Evolutionary conservation across 2,888 invertebrate species (phyloP), one percentile per base, ranked within the genome.

Genomic region (Tanaodytes sp.): DNA sequence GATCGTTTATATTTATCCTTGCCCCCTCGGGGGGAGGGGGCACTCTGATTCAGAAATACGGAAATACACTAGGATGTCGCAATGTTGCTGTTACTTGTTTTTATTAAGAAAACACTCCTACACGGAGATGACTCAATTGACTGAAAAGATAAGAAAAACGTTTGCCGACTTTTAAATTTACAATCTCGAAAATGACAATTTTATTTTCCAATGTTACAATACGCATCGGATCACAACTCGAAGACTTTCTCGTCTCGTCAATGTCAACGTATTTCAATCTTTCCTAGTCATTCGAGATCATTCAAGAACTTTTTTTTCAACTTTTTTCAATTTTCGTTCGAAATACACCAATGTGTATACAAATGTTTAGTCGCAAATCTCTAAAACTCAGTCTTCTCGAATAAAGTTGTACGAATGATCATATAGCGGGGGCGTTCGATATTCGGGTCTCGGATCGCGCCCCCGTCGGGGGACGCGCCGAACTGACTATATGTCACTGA

Each of bases 341-440:
- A 59, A 58, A 64, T 46, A 64, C 64, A 37, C 64, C 64, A 62
- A 54, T 64, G 4, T 5, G 46, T 68, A 72, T 72, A 75, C 72
- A 76, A 73, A 74, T 42, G 54, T 64, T 57, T 68, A 65, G 57
- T 57, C 73, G 67, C 66, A 65, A 64, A 59, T 69, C 43, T 61
- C 62, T 66, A 73, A 64, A 72, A 66, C 67, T 78, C 77, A 78
- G 77, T 77, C 76, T 78, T 77, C 72, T 71, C 66, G 71, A 75
- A 75, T 73, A 71, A 71, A 73, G 64, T 66, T 59, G 65, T 63
- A 58, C 65, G 48, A 43, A 71, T 64, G 62, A 49, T 69, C 40
- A 45, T 57, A 48, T 61, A 55, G 55, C 42, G 14, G 19, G 33
- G 36, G 52, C 31, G 19, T 48, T 58, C 12, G 62, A 42, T n/a